These are phyloP conservation scores for Aplidium turbinatum DNA, from an alignment of 23 tunicate species.

Conservation along the genomic window DNA sequence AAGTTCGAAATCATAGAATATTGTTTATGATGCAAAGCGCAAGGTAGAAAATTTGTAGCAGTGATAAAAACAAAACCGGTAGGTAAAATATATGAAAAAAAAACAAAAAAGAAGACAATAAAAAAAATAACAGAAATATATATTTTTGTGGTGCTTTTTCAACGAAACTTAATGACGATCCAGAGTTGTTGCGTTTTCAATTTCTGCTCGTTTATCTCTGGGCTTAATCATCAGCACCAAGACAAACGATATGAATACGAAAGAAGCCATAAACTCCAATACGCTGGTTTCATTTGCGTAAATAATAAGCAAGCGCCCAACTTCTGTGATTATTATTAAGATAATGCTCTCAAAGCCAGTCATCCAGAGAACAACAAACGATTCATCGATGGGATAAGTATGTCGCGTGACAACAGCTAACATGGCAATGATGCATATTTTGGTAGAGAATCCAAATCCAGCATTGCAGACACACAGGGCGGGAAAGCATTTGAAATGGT, in stretches of 20 bases:
- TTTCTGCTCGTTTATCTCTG: slow-evolving; percentile 4
- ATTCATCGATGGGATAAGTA: slow-evolving; percentile 17
- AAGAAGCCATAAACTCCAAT: neutral
- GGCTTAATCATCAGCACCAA: slow-evolving; percentile 2
- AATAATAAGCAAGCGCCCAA: slow-evolving; percentile 1
- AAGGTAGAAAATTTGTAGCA: no score
- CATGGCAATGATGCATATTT: slow-evolving; percentile 7
- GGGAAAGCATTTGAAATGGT: slow-evolving; percentile 7
- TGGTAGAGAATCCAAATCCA: slow-evolving; percentile 17
- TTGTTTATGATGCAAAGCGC: no score
- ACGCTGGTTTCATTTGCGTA: neutral
- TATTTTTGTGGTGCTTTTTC: no score
- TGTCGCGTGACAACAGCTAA: slow-evolving; percentile 22
- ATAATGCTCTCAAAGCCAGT: slow-evolving; percentile 22
- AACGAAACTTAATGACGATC: no score
- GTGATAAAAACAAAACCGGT: no score
- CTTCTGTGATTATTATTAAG: neutral
- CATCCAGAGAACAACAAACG: slow-evolving; percentile 14
- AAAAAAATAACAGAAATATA: no score
- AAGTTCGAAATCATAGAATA: no score
- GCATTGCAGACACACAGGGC: slow-evolving; percentile 5
- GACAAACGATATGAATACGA: neutral
- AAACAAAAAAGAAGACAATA: no score
- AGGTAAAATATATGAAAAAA: no score
- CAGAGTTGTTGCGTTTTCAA: neutral